Base-by-base conservation (phyloP, 1,140 invertebrate genomes). In the Doryteuthis pealeii region DNA sequence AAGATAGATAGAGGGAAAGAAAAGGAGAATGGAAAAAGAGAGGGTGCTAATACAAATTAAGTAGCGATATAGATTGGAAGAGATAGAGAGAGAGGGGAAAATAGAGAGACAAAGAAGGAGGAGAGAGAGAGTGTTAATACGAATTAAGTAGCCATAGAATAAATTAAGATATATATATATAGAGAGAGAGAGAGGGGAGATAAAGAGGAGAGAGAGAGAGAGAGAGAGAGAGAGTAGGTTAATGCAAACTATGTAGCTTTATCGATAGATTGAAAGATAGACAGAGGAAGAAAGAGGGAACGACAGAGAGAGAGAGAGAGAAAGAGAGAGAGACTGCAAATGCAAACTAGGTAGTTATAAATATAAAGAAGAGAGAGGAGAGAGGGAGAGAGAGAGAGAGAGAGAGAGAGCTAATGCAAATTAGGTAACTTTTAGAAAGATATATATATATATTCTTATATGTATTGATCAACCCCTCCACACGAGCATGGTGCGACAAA, bases 291-390 rank as follows among this genome's bases (percentile, higher is more conserved):
- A 49, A 10, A 10, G 8, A 49, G 45, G 8, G 18, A 49, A 18
- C 8, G 8, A 18, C 18, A 10, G 45, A 18, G 18, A 74, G 72
- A 73, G 75, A 75, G 72, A 73, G 62, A 76, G 74, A 75, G 26
- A 58, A 43, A 69, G 67, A 70, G 35, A 40, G 68, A 62, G 32
- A 43, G 73, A 45, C 40, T 45, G 40, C 69, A 22, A 70, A 28
- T 15, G 8, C 45, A 10, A 18, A 18, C 8, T 10, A 18, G 8
- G 45, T 10, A 10, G 8, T 49, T 18, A 10, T 8, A 49, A 8
- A 10, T 18, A 8, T 49, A 18, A 10, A 18, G 18, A 49, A 49
- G 18, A 49, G 45, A 49, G 8, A 49, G 45, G 45, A 10, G 18
- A 49, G 45, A 18, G 45, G 45, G 45, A 18, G 45, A 49, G 18